Base-by-base conservation (phyloP, 1,140 invertebrate species). In the Temnothorax nylanderi region DNA sequence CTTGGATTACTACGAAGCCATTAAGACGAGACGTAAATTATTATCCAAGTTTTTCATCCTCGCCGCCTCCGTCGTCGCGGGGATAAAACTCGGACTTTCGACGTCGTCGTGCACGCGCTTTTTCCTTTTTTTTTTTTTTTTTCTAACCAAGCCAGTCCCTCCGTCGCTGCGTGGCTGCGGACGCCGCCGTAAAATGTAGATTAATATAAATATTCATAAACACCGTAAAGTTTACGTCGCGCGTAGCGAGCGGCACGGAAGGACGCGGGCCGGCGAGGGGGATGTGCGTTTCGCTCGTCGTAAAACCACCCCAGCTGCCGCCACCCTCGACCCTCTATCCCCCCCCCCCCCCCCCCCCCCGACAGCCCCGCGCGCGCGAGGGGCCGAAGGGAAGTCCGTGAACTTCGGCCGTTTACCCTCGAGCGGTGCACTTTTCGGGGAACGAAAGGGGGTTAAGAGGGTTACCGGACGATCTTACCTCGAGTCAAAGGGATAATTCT, bases 161-260 rank as follows among this genome's bases (percentile, higher is more conserved):
- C 85, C n/a, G 56, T n/a, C 58, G 54, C 75, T 87, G 11, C 85
- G 44, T 77, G 58, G 84, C 62, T 64, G 85, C 88, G 87, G 85
- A 91, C 87, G 91, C 67, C 85, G 90, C 86, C 92, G 89, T 94
- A 93, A 93, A 94, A 93, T 94, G 92, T 94, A 93, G 92, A 94
- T 94, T 94, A 94, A 93, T 94, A 94, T 94, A 94, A 94, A 94
- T 94, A 94, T 94, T 94, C 93, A 94, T 94, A 94, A 94, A 94
- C 91, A 94, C 90, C 91, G 90, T 93, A 94, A 94, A 94, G 92
- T 93, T 94, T 94, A 94, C 92, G 92, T 93, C 90, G 86, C 91
- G 86, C 90, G 71, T 34, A 89, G 89, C 69, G 69, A 82, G 77
- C 84, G 69, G 34, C 60, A 37, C 21, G 72, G 21, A 64, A 6